Conservation (phyloP, 1,140 invertebrate species). For the Euwallacea similis region DNA sequence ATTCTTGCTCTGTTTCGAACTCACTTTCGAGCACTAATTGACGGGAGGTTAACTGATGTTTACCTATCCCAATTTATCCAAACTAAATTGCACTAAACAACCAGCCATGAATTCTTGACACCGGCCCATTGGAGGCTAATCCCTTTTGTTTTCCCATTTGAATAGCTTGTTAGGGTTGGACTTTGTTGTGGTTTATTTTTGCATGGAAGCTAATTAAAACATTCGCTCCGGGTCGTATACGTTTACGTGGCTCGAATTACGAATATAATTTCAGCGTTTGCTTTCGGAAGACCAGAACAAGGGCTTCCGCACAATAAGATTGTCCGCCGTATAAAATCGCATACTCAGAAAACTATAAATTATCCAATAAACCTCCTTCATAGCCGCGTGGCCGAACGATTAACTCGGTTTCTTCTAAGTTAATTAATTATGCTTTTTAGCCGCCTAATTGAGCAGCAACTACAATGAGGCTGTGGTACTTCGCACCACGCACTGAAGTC, state of each 20-base stretch:
- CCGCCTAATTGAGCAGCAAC: slow-evolving; percentile 12
- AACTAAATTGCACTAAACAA: not conserved
- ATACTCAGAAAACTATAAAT: slow-evolving; percentile 4
- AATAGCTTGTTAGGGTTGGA: slow-evolving; percentile 2
- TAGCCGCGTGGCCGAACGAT: slow-evolving; percentile 7
- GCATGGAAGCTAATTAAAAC: slow-evolving; percentile 3
- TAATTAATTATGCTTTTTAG: slow-evolving; percentile 15
- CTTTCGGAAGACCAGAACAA: not conserved
- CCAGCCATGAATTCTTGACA: not conserved
- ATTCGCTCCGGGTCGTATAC: slow-evolving; percentile 1
- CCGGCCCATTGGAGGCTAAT: slow-evolving; percentile 2
- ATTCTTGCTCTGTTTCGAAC: no score
- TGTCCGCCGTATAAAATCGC: not conserved
- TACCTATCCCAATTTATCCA: no score
- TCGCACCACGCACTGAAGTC: slow-evolving; percentile 12
- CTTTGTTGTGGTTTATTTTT: slow-evolving; percentile 4
- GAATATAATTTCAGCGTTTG: not conserved
- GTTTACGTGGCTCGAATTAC: not conserved
- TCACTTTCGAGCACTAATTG: no score
- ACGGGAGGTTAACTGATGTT: no score
- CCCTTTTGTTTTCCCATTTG: slow-evolving; percentile 6
- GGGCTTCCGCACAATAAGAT: not conserved
- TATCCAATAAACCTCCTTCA: slow-evolving; percentile 9
- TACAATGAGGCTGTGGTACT: slow-evolving; percentile 7
- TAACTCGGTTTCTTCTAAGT: slow-evolving; percentile 15